Conservation (phyloP, 1,140 invertebrate genomes). For the Stenopsyche tienmushanensis region DNA sequence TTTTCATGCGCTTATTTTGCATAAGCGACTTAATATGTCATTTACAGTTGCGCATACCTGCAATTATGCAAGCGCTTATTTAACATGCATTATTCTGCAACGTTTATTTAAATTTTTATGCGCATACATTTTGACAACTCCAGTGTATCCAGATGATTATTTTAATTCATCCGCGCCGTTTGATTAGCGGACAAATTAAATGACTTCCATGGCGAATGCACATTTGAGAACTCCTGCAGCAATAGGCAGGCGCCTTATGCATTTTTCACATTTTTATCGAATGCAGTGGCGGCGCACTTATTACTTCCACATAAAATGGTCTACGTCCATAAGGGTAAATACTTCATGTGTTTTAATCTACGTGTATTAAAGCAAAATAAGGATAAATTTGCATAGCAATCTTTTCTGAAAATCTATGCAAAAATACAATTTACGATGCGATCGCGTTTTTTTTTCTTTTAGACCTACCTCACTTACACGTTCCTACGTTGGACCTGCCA, state of each 20-base stretch:
- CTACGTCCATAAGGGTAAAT: conserved; percentile 35
- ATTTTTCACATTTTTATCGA: neutral
- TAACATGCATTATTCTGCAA: neutral
- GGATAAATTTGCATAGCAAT: conserved; percentile 40
- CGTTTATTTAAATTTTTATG: no score
- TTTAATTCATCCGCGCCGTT: no score
- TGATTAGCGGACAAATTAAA: no score
- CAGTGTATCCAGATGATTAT: no score
- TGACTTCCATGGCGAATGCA: no score
- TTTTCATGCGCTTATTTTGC: neutral
- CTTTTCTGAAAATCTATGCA: conserved; percentile 40
- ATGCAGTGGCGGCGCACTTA: conserved; percentile 3
- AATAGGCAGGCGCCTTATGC: neutral
- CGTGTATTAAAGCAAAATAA: conserved; percentile 41
- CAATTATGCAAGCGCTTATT: neutral
- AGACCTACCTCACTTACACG: neutral
- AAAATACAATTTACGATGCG: conserved; percentile 42
- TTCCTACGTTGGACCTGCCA: neutral
- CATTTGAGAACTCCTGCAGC: neutral
- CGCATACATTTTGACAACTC: no score
- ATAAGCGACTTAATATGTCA: neutral
- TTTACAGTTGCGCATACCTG: neutral
- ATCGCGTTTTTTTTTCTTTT: conserved; percentile 40
- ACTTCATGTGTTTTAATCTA: conserved; percentile 37
- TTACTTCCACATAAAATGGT: conserved; percentile 15